These are phyloP conservation scores for Siderastrea radians DNA, from an alignment of 92 coral and sea anemone genomes.

Conservation along the genomic window DNA sequence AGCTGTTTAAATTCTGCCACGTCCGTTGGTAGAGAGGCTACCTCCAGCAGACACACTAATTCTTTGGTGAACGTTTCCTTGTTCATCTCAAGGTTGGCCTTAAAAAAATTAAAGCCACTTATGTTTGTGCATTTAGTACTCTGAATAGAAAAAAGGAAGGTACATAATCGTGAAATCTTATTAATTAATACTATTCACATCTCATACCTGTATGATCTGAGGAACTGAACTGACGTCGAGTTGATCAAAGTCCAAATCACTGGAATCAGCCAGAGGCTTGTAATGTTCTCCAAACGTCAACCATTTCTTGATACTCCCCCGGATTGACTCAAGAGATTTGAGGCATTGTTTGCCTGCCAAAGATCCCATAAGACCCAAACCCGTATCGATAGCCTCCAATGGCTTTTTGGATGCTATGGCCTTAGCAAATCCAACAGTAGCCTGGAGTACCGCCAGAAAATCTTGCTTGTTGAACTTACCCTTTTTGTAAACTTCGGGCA, in stretches of 20 bases:
- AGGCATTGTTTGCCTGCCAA: neutral
- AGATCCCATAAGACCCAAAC: neutral
- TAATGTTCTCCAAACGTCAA: neutral
- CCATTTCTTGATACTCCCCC: neutral
- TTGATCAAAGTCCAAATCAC: neutral
- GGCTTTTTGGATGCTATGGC: neutral
- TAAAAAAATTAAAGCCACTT: too few species aligned
- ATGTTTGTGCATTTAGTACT: neutral
- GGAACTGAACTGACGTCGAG: conserved; percentile 8
- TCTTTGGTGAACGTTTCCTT: too few species aligned
- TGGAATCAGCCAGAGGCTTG: conserved; percentile 6
- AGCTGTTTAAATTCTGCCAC: neutral
- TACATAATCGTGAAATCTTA: neutral
- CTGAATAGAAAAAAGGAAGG: neutral
- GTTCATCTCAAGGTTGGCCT: neutral
- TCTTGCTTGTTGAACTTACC: conserved; percentile 1
- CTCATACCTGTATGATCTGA: conserved; percentile 18
- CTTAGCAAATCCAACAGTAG: neutral
- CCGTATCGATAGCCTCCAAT: neutral
- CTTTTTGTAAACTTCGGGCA: neutral
- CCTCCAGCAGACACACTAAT: too few species aligned
- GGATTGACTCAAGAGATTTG: neutral
- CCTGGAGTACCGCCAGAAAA: conserved; percentile 3
- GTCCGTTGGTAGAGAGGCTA: neutral
- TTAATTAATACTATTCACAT: neutral